Evolutionary conservation across 2,797 vertebrate genomes (phyloP).

Genomic region (Hemibagrus guttatus): DNA sequence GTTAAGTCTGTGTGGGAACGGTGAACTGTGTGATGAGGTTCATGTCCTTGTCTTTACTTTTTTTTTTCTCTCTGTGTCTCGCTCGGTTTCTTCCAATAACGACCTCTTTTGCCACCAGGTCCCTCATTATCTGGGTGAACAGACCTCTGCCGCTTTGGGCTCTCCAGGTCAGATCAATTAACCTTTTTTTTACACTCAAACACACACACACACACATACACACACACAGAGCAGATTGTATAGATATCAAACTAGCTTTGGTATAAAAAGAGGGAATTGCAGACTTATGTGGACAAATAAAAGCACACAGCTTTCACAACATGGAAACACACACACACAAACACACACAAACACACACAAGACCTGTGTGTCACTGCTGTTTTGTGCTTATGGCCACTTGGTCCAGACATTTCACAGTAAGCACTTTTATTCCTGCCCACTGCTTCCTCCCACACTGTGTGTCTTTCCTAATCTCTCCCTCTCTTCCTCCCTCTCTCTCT

Average conservation of each 20-base stretch:
- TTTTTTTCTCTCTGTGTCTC: constrained; percentile 36
- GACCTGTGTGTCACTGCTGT: neutral
- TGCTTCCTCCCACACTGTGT: constrained; percentile 66
- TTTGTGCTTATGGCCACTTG: constrained; percentile 24
- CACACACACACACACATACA: constrained; percentile 24
- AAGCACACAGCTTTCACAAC: neutral
- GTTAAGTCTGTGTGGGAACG: neutral
- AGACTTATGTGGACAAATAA: neutral
- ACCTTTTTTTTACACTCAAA: constrained; percentile 12
- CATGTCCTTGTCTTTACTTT: constrained; percentile 36
- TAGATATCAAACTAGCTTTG: neutral
- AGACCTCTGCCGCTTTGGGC: constrained; percentile 82
- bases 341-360: constrained; percentile 29
- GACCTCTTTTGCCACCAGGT: constrained; percentile 66
- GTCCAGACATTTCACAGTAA: constrained; percentile 52
- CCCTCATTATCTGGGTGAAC: constrained; percentile 85
- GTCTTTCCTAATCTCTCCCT: constrained; percentile 42
- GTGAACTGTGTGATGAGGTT: constrained; percentile 23
- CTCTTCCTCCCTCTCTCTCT: constrained; percentile 33
- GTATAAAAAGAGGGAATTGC: neutral
- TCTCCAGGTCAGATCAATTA: constrained; percentile 76
- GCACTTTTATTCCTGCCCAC: constrained; percentile 68
- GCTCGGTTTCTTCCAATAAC: constrained; percentile 36
- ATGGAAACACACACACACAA: neutral
- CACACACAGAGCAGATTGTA: constrained; percentile 34